Percentiles rank a stretch among this genome's conserved stretches.
These are phyloP conservation scores for Scophthalmus maximus DNA, from an alignment of 2,113 vertebrate genomes.

Conservation along the genomic window DNA sequence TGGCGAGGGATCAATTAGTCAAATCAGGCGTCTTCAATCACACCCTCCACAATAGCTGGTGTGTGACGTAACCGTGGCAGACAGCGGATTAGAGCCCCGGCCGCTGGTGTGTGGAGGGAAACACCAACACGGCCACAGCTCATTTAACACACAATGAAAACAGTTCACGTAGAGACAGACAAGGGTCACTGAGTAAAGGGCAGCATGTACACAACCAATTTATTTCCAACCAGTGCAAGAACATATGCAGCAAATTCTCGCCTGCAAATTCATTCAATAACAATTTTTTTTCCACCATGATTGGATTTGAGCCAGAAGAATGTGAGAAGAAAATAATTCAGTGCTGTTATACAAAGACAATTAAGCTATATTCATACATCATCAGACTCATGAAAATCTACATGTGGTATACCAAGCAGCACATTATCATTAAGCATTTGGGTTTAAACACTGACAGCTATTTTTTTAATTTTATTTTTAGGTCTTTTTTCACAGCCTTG, in stretches of 20 bases:
- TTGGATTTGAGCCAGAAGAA: neutral
- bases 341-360: no score
- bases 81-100: slow-evolving; percentile 84
- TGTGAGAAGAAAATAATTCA: neutral
- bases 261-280: neutral
- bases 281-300: neutral
- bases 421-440: neutral
- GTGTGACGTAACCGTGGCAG: slow-evolving; percentile 66
- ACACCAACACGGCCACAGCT: slow-evolving; percentile 86
- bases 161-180: slow-evolving; percentile 79
- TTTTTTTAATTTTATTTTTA: slow-evolving; percentile 13
- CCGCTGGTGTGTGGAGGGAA: slow-evolving; percentile 55
- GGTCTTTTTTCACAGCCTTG: slow-evolving; percentile 46
- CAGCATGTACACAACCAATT: slow-evolving; percentile 81
- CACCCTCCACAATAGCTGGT: slow-evolving; percentile 55
- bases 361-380: no score
- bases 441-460: neutral
- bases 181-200: slow-evolving; percentile 74
- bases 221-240: slow-evolving; percentile 69
- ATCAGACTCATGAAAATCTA: neutral
- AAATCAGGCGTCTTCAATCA: slow-evolving; percentile 68
- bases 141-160: slow-evolving; percentile 84
- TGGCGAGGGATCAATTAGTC: slow-evolving; percentile 76
- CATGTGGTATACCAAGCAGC: neutral
- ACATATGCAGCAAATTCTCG: slow-evolving; percentile 62